These are phyloP conservation scores for Lepidocyrtinus sp. DNA, from an alignment of 2,888 invertebrate genomes.

Conservation along the genomic window DNA sequence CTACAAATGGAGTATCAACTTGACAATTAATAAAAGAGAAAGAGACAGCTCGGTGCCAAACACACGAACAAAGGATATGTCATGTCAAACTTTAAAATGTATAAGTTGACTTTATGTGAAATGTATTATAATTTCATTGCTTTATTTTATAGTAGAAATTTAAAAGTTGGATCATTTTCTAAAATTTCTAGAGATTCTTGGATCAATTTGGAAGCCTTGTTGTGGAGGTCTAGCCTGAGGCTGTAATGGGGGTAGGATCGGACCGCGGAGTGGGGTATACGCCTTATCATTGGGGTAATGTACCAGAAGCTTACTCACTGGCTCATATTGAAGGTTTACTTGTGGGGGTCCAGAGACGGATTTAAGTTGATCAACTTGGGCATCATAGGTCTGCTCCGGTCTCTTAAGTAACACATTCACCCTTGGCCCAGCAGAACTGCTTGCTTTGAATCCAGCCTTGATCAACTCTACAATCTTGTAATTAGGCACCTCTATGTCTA, in stretches of 20 bases:
- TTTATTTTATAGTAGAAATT: too few species aligned
- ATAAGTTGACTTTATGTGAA: too few species aligned
- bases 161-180: neutral
- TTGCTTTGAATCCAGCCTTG: constrained; percentile 58
- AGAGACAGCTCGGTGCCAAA: too few species aligned
- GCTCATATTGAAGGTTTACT: constrained; percentile 57
- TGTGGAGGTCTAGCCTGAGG: neutral
- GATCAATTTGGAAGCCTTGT: neutral
- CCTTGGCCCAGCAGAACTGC: constrained; percentile 30
- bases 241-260: constrained; percentile 50
- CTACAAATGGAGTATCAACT: too few species aligned
- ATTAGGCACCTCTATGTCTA: constrained; percentile 60
- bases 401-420: constrained; percentile 59
- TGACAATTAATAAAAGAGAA: too few species aligned
- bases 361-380: constrained; percentile 49
- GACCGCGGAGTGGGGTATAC: constrained; percentile 49
- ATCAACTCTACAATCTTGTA: constrained; percentile 59
- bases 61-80: too few species aligned
- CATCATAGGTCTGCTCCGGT: constrained; percentile 58
- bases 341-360: constrained; percentile 34
- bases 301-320: constrained; percentile 55
- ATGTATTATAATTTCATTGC: too few species aligned
- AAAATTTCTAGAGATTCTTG: neutral
- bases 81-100: too few species aligned
- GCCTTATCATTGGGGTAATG: constrained; percentile 62